phyloP scores from a whole-genome alignment of 2,888 invertebrate genomes.

The Eupithecia inturbata region DNA sequence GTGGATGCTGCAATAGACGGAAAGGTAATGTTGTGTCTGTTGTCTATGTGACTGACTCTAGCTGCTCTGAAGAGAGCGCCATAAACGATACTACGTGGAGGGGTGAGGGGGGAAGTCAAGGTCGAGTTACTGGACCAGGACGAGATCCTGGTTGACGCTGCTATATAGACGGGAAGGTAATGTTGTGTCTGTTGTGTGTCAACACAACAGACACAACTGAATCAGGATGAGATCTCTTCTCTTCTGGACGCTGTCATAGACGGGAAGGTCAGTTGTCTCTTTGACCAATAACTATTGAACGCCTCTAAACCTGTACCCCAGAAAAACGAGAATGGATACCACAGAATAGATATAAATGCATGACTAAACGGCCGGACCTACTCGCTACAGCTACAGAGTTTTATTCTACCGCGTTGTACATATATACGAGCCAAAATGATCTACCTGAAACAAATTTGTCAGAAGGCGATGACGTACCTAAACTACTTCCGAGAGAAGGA shows the following conservation, averaged over 20 bases:
- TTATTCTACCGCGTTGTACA: no score
- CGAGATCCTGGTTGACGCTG: conserved; percentile 90
- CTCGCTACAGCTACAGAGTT: no score
- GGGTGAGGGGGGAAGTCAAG: conserved; percentile 45
- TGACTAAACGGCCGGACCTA: no score
- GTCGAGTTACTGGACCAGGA: conserved; percentile 87
- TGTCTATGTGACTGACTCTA: conserved; percentile 66
- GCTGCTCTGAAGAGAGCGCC: conserved; percentile 76
- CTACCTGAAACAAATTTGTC: no score
- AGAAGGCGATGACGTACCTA: no score
- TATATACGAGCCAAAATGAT: no score
- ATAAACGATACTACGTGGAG: conserved; percentile 60
- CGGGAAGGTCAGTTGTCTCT: conserved; percentile 72
- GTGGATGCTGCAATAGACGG: conserved; percentile 91
- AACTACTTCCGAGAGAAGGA: no score
- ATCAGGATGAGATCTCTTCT: conserved; percentile 92
- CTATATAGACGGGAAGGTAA: conserved; percentile 88
- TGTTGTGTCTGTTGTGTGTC: no score
- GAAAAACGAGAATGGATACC: no score
- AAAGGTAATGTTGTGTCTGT: conserved; percentile 67
- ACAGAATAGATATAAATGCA: no score
- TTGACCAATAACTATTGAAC: not conserved
- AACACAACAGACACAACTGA: no score
- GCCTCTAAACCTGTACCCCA: no score
- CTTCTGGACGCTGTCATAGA: conserved; percentile 92